Evolutionary conservation across 2,888 invertebrate species (phyloP), one percentile per base, ranked within the genome.

Genomic region (Frankliniella intonsa): DNA sequence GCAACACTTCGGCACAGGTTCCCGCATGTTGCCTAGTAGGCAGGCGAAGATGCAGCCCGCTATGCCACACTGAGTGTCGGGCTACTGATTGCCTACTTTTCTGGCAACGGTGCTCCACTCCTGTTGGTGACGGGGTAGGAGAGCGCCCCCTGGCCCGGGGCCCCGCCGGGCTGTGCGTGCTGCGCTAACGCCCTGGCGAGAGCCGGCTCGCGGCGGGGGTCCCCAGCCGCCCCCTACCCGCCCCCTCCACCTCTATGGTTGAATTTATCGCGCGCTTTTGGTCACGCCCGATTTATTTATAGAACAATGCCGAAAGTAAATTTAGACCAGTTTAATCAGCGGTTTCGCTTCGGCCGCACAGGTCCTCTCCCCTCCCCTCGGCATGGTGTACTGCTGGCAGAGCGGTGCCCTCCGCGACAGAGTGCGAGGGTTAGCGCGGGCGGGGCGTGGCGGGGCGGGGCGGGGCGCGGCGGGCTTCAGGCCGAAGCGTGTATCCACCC

Each of bases 211-310:
- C 51, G 55, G 55, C 9, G 55, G 55, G 14, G 55, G 38, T 38
- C 38, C 7, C 55, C 7, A 8, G 55, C 55, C 9, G 55, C 55
- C 55, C 14, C 55, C 38, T 38, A 38, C 38, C 62, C 62, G 7
- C 62, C 17, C 62, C 7, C 62, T 62, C 3, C 55, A 12, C 62
- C n/a, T 62, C 69, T 22, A 22, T 25, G 25, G 22, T 22, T 76
- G 69, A 76, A 76, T 76, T 76, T 76, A 76, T 76, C 69, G 69
- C 25, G 25, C 69, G 69, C 69, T 76, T 76, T 76, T 76, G 69
- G 69, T 76, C 69, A 76, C 69, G 69, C 69, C 69, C 69, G 25
- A 76, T 76, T 76, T 76, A 76, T 76, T 76, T 76, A 25, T 76
- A 76, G 69, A 25, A 76, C 69, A 76, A 76, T 76, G 69, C 69